phyloP scores from a whole-genome alignment of 2,797 vertebrate genomes.

The Esox masquinongy region DNA sequence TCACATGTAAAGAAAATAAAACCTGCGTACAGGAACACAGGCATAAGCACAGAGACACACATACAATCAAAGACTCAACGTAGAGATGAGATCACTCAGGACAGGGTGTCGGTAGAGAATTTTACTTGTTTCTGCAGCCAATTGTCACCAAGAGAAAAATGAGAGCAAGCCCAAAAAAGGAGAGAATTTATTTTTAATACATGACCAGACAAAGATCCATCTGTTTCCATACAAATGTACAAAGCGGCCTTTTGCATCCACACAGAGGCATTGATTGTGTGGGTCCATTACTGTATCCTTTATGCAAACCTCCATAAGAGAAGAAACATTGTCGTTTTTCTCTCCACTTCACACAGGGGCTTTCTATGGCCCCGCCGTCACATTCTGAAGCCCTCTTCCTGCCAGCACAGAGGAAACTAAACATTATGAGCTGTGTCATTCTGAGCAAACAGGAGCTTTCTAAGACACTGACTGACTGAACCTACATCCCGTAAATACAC shows the following conservation, averaged over 20 bases:
- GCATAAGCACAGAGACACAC: conserved; percentile 29
- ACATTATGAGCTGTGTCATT: conserved; percentile 52
- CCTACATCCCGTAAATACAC: conserved; percentile 32
- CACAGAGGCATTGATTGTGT: conserved; percentile 72
- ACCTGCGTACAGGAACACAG: background rate
- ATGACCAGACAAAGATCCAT: conserved; percentile 79
- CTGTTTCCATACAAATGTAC: conserved; percentile 73
- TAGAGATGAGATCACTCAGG: conserved; percentile 48
- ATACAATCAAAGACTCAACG: background rate
- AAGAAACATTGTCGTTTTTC: conserved; percentile 37
- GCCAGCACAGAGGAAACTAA: conserved; percentile 73
- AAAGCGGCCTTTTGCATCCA: conserved; percentile 66
- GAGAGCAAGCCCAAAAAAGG: conserved; percentile 62
- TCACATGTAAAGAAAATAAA: too few species aligned
- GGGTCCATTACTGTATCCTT: conserved; percentile 68
- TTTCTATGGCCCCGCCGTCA: conserved; percentile 61
- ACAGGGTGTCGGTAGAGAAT: conserved; percentile 41
- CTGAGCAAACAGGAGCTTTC: conserved; percentile 3
- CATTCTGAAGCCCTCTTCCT: conserved; percentile 68
- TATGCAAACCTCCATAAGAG: conserved; percentile 67
- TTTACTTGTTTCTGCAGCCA: conserved; percentile 38
- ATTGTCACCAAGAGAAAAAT: conserved; percentile 67
- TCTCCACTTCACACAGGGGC: conserved; percentile 36
- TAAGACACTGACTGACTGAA: conserved; percentile 15
- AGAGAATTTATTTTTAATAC: conserved; percentile 70